Evolutionary conservation across 2,113 vertebrate genomes (phyloP), one percentile per base, ranked within the genome.

Genomic region (Gallinago paraguaiae): DNA sequence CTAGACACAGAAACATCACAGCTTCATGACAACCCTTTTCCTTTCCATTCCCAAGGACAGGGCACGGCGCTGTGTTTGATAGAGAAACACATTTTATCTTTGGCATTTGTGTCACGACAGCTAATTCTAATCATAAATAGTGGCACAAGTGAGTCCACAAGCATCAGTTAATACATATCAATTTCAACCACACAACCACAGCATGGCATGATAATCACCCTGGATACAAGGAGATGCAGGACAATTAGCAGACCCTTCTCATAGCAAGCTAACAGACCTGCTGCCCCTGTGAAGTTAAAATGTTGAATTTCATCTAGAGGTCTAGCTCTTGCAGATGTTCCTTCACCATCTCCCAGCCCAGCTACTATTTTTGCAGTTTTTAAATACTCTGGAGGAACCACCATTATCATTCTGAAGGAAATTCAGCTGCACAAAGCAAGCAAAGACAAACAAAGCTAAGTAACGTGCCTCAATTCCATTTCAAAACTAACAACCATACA

Each of bases 361-460:
- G 56, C 50, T 68, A 69, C 86, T 78, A 8, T 56, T 71, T 35
- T 45, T 71, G 43, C 59, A 71, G 48, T 43, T 86, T 89, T 90
- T 6, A 63, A 88, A n/a, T 41, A 72, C 23, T 82, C 75, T 68
- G 51, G 22, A 75, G 39, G 22, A 88, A 48, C 35, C 24, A 37
- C 1, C 4, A 3, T 54, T 54, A 45, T 43, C 59, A 27, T 80
- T 72, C 75, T 61, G 25, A 93, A 88, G 60, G 56, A 88, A 83
- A 17, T 64, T 72, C n/a, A 57, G 39, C 59, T 54, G 33, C 48
- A 78, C 33, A 72, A 75, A 85, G 27, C n/a, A 45, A 81, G 69
- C 51, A 90, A 93, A 92, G 86, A n/a, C 56, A 89, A 95, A 56
- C 63, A 90, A 71, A 79, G n/a, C 30, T 41, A 70, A 69, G n/a